These are phyloP conservation scores for Dissostichus mawsoni DNA, from an alignment of 2,113 vertebrate species.

Conservation along the genomic window DNA sequence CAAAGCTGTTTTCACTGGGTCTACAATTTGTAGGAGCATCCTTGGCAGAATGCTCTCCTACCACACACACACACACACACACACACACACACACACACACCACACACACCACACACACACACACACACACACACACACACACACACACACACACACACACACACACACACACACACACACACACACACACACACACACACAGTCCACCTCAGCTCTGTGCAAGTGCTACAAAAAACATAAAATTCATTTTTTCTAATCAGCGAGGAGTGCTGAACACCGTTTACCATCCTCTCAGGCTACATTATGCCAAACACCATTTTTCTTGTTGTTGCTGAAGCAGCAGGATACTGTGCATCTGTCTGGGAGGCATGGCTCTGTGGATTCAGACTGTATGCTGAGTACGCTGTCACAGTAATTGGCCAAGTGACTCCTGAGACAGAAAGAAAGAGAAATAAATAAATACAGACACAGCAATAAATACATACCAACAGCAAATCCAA, in stretches of 20 bases:
- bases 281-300: conserved; percentile 1
- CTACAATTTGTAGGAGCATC: too few relatives aligned
- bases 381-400: conserved; percentile 37
- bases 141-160: too few relatives aligned
- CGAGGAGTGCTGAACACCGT: neutral
- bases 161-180: too few relatives aligned
- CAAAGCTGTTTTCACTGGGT: neutral
- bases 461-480: conserved; percentile 21
- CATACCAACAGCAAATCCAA: conserved; percentile 4
- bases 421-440: conserved; percentile 5
- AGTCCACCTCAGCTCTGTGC: neutral
- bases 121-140: too few relatives aligned
- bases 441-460: conserved; percentile 11
- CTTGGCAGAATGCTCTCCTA: neutral
- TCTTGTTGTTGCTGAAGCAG: conserved; percentile 21
- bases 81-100: too few relatives aligned
- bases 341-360: neutral
- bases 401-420: conserved; percentile 37
- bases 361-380: conserved; percentile 3
- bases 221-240: conserved; percentile 3
- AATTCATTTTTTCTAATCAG: conserved; percentile 10
- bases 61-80: too few relatives aligned
- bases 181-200: too few relatives aligned
- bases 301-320: conserved; percentile 4
- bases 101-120: too few relatives aligned